Evolutionary conservation across 2,113 vertebrate species (phyloP), one percentile per base, ranked within the genome.

Genomic region (Rhinolophus sinicus): DNA sequence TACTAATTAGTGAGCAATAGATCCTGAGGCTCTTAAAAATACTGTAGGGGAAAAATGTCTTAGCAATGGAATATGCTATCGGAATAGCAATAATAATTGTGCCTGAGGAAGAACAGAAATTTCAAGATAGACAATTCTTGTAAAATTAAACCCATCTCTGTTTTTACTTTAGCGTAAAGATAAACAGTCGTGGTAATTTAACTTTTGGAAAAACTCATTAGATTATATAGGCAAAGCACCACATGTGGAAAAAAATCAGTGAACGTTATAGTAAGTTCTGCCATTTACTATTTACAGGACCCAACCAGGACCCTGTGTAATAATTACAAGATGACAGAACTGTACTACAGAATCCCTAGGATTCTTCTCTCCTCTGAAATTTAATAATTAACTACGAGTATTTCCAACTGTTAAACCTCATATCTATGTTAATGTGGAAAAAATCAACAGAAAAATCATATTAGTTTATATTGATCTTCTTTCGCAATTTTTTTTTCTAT

Each of bases 91-190:
- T 94, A 70, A 93, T 77, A 87, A 95, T 38, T 52, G 16, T 60
- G 52, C 30, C 54, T 56, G 6, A 70, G n/a, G 62, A 95, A 82
- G 28, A 94, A 96, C 28, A 65, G 50, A 94, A 52, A 58, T n/a
- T 90, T 90, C 83, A 82, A 95, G 67, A 58, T 84, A 85, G 50
- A 78, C 21, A 52, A 54, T 75, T 95, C 93, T 93, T 95, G 8
- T 24, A 93, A 88, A 96, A 90, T 97, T 95, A 96, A 97, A 95
- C 6, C 33, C 35, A 35, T 64, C 77, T 69, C 70, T 90, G 16
- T 90, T 95, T 90, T 96, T 90, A 90, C 58, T 92, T 92, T 90
- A 35, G 30, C 65, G 73, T 81, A 5, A 28, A 96, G 82, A 80
- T 72, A 90, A 92, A 90, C 67, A 58, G 56, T 88, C 21, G 22